phyloP scores from a whole-genome alignment of 2,888 invertebrate species.

The Apodemia hepburni region DNA sequence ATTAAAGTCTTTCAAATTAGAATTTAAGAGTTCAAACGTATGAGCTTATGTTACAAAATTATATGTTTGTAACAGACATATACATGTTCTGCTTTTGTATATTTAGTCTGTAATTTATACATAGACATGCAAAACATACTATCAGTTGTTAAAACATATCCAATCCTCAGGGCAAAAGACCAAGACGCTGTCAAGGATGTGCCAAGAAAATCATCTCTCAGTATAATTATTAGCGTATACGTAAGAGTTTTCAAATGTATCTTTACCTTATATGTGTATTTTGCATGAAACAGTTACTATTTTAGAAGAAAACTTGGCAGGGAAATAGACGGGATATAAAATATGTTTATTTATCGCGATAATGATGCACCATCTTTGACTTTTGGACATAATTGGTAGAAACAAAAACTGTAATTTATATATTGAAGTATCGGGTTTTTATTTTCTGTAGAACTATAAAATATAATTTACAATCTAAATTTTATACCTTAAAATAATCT shows the following conservation, averaged over 20 bases:
- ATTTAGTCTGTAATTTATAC: background rate
- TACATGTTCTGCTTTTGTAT: background rate
- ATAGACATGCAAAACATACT: background rate
- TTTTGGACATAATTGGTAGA: background rate
- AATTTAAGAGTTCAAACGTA: too few relatives aligned
- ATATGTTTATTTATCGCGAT: background rate
- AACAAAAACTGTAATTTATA: too few relatives aligned
- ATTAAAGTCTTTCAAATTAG: too few relatives aligned
- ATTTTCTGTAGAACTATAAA: too few relatives aligned
- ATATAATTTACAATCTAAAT: too few relatives aligned
- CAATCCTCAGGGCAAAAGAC: constrained; percentile 55
- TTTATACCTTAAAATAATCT: too few relatives aligned
- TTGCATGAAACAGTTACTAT: background rate
- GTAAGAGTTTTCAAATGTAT: background rate
- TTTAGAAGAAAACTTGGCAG: background rate
- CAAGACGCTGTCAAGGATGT: constrained; percentile 53
- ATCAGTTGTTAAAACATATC: constrained; percentile 12
- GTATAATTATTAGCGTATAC: constrained; percentile 5
- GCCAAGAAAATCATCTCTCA: constrained; percentile 43
- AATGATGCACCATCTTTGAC: background rate
- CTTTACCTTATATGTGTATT: background rate
- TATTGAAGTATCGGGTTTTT: too few relatives aligned
- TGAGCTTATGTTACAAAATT: too few relatives aligned
- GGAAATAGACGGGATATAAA: background rate
- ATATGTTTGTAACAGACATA: too few relatives aligned